A percentile compares a stretch with the other conserved stretches of the same genome.
These are phyloP conservation scores for Cyprinodon brontotheroides DNA, from an alignment of 2,113 vertebrate genomes.

Conservation along the genomic window DNA sequence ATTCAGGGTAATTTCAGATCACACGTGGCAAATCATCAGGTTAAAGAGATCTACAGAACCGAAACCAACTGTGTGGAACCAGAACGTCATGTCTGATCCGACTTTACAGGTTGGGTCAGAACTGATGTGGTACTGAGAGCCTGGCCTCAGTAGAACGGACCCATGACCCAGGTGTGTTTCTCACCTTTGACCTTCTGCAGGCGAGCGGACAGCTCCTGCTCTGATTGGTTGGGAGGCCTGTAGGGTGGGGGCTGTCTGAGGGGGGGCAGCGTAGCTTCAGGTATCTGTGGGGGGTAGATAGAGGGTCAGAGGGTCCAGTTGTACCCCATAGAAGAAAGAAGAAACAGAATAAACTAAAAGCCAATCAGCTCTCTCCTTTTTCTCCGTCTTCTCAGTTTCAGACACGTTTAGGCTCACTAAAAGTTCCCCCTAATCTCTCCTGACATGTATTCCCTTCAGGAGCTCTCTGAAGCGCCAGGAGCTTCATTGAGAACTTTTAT, in stretches of 20 bases:
- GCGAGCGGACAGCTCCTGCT: conserved; percentile 51
- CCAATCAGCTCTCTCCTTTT: too few species aligned
- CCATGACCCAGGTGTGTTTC: conserved; percentile 28
- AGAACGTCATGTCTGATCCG: not conserved
- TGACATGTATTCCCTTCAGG: too few species aligned
- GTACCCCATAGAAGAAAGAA: not conserved
- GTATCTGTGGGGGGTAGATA: conserved; percentile 37
- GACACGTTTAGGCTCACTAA: too few species aligned
- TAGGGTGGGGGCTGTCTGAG: conserved; percentile 91
- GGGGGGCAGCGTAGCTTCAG: conserved; percentile 75
- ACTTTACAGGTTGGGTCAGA: too few species aligned
- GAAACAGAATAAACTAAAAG: not conserved
- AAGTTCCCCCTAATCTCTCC: too few species aligned
- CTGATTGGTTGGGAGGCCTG: conserved; percentile 67
- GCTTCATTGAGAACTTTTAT: too few species aligned
- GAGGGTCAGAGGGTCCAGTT: not conserved
- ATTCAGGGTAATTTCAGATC: too few species aligned
- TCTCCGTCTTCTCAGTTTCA: too few species aligned
- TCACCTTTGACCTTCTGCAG: conserved; percentile 73
- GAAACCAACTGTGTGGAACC: not conserved
- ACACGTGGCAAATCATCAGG: too few species aligned
- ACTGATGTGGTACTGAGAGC: not conserved
- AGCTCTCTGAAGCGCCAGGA: too few species aligned
- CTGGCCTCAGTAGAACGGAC: not conserved
- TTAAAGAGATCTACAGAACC: not conserved